These are phyloP conservation scores for Papilio polytes DNA, from an alignment of 1,140 invertebrate species.

Conservation along the genomic window DNA sequence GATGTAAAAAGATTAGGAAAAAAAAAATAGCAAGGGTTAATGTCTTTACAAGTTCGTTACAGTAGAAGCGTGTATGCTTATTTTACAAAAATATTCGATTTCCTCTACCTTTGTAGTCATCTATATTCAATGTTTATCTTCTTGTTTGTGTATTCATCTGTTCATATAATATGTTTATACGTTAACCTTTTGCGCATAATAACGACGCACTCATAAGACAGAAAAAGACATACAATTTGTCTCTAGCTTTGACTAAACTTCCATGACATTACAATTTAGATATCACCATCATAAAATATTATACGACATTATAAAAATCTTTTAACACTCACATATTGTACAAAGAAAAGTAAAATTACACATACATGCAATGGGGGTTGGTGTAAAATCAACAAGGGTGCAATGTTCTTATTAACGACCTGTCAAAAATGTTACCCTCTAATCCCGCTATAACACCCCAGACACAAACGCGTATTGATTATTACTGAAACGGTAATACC, in stretches of 20 bases:
- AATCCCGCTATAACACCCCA: constrained; percentile 65
- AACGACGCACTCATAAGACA: no score
- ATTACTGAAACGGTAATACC: constrained; percentile 42
- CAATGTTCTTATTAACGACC: constrained; percentile 74
- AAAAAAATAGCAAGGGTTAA: constrained; percentile 39
- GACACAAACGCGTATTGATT: constrained; percentile 53
- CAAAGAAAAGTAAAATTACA: constrained; percentile 37
- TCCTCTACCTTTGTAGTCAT: neutral
- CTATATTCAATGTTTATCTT: neutral
- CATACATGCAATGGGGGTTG: constrained; percentile 57
- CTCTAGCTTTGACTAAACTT: neutral
- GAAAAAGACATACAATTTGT: no score
- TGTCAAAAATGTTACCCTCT: constrained; percentile 70
- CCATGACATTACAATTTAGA: neutral
- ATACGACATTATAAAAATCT: neutral
- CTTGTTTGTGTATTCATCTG: neutral
- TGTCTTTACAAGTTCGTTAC: constrained; percentile 20
- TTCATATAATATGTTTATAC: neutral
- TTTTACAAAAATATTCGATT: neutral
- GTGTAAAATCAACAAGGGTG: constrained; percentile 78
- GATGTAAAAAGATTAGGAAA: neutral
- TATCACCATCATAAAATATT: neutral
- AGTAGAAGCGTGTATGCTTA: neutral
- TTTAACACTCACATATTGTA: constrained; percentile 9
- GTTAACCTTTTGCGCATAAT: neutral